Evolutionary conservation across 2,888 invertebrate genomes (phyloP), one percentile per base, ranked within the genome.

Genomic region (Aelia acuminata): DNA sequence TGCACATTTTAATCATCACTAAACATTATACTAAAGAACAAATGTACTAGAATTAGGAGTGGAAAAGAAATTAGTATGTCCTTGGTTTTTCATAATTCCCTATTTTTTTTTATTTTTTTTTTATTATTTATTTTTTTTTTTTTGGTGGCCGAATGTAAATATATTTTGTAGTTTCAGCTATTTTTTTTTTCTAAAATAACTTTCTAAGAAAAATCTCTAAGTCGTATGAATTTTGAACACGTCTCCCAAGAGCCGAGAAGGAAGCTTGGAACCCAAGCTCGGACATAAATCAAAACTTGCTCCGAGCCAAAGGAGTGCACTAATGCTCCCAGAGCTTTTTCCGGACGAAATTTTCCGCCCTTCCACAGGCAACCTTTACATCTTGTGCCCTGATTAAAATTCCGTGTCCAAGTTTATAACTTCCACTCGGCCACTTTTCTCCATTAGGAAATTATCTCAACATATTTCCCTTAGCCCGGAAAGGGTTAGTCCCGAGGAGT

Each of bases 391-490:
- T 87, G 75, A 87, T 87, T 87, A 87, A 87, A 87, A 87, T 87
- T 87, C 87, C 87, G 75, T 75, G 87, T 87, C 47, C 87, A 48
- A 87, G 75, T 75, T 87, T 87, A 87, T 87, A 87, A 87, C 87
- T 87, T 87, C 35, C 47, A 57, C 4, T 31, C 75, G 57, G 75
- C 87, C 84, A 87, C 87, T 84, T 84, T 87, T 87, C 84, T 87
- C 70, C 87, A 87, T 87, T 87, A 87, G 84, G 47, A 87, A 87
- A 87, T 87, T 87, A 87, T 84, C 87, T 87, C 87, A 87, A 87
- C 87, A 87, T 87, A 87, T 87, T 87, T 87, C 87, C 87, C 87
- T 87, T 87, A 87, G 87, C 47, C 18, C 13, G 70, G 57, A 87
- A 70, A 87, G 70, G 87, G 87, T 57, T 63, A 70, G 70, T 26